Percentiles rank a stretch among this genome's conserved stretches.
Evolutionary conservation across 2,797 vertebrate species (phyloP).

Genomic region (Falco cherrug): DNA sequence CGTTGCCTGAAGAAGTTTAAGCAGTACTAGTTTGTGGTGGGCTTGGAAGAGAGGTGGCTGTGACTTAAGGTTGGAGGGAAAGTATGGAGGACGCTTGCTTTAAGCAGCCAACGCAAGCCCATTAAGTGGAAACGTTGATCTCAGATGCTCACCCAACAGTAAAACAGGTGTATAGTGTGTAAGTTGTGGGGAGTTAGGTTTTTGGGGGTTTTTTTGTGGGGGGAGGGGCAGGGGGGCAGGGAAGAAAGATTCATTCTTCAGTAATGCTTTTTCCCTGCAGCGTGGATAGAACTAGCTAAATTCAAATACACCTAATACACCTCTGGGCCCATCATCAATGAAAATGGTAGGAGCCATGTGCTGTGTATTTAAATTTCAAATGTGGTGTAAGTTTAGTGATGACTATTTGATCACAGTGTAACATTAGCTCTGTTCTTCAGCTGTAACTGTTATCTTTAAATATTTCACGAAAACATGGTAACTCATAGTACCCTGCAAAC

Average conservation of each 20-base stretch:
- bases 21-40: background rate
- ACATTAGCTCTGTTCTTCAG: background rate
- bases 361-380: background rate
- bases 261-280: background rate
- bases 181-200: background rate
- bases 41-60: background rate
- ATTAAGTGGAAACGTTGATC: background rate
- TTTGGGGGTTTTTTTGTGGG: background rate
- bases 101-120: background rate
- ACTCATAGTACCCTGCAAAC: background rate
- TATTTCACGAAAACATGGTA: background rate
- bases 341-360: background rate
- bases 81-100: background rate
- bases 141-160: background rate
- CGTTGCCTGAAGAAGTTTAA: background rate
- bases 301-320: background rate
- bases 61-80: background rate
- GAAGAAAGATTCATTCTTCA: background rate
- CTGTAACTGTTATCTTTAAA: background rate
- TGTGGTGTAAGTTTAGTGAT: rapidly evolving
- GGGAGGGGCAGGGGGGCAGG: too few species aligned
- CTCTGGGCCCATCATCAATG: background rate
- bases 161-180: background rate
- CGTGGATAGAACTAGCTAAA: background rate
- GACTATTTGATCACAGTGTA: background rate